These are phyloP conservation scores for Protophormia terraenovae DNA, from an alignment of 2,888 invertebrate species.

Conservation along the genomic window DNA sequence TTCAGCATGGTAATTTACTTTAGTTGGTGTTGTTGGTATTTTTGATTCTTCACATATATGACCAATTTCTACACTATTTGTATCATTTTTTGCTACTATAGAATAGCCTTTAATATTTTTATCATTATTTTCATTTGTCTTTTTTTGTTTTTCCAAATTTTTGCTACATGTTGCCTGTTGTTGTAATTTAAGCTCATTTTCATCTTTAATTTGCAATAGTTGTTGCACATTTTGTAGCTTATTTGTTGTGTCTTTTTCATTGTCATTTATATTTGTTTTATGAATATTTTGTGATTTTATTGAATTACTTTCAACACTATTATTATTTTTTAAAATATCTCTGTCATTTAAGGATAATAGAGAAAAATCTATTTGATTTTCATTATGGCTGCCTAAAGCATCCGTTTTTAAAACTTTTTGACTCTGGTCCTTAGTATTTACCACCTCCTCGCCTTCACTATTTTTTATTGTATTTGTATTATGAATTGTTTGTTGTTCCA, in stretches of 20 bases:
- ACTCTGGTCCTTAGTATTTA: neutral
- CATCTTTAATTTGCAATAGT: neutral
- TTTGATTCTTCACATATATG: neutral
- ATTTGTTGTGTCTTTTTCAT: conserved; percentile 1
- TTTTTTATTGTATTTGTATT: conserved; percentile 20
- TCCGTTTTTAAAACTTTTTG: too few relatives aligned
- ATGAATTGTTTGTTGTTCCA: conserved; percentile 33
- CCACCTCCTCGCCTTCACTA: neutral
- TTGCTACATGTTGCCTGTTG: neutral
- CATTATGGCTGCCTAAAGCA: neutral
- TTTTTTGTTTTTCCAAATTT: conserved; percentile 35
- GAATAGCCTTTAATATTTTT: conserved; percentile 23
- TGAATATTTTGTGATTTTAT: neutral
- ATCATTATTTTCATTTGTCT: conserved; percentile 44
- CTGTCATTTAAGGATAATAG: conserved; percentile 19
- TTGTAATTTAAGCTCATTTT: conserved; percentile 9
- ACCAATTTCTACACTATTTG: neutral
- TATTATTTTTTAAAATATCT: conserved; percentile 25
- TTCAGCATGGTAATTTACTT: conserved; percentile 13
- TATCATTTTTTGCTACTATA: neutral
- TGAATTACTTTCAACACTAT: conserved; percentile 10
- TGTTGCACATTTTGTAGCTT: neutral
- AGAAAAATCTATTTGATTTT: neutral
- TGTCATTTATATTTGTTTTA: neutral
- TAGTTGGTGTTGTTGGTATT: neutral